Evolutionary conservation across 30 jellyfish, hydroid and myxozoan species (phyloP).

Genomic region (Aurelia sp.): DNA sequence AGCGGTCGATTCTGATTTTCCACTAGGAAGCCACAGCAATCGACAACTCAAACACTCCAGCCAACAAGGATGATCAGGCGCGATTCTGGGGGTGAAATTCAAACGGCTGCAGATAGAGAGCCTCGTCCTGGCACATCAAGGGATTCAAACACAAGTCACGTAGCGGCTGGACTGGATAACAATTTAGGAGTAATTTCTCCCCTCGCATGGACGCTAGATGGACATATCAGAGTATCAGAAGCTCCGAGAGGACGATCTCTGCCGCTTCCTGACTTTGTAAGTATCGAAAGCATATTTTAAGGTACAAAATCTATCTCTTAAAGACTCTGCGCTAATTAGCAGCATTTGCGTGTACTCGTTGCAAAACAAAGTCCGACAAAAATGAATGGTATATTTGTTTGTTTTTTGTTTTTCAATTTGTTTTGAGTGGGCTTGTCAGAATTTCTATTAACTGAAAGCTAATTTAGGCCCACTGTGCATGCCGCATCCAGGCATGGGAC

Average conservation of each 20-base stretch:
- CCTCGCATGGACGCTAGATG: conserved; percentile 94
- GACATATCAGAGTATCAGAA: conserved; percentile 77
- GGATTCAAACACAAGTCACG: neutral
- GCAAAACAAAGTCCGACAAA: no score
- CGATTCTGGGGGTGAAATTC: conserved; percentile 12
- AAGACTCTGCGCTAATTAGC: neutral
- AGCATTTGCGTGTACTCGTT: no score
- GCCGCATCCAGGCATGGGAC: no score
- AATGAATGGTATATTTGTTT: no score
- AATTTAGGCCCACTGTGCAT: no score
- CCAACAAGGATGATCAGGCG: conserved; percentile 50
- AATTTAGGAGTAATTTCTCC: conserved; percentile 58
- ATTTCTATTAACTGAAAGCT: no score
- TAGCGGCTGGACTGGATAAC: conserved; percentile 34
- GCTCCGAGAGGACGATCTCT: conserved; percentile 62
- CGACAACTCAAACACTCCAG: conserved; percentile 10
- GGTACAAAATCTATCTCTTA: neutral
- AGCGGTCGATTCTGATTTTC: neutral
- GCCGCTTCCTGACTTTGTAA: conserved; percentile 85
- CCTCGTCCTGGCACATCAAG: conserved; percentile 2
- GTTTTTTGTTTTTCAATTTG: no score
- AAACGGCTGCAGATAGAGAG: neutral
- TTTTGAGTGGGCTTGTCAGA: no score
- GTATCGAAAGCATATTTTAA: neutral
- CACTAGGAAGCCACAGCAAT: neutral